Percentiles rank a stretch among this genome's conserved stretches.
Conservation (phyloP, 1,140 invertebrate species). For the Pseudobourletiella spinata region DNA sequence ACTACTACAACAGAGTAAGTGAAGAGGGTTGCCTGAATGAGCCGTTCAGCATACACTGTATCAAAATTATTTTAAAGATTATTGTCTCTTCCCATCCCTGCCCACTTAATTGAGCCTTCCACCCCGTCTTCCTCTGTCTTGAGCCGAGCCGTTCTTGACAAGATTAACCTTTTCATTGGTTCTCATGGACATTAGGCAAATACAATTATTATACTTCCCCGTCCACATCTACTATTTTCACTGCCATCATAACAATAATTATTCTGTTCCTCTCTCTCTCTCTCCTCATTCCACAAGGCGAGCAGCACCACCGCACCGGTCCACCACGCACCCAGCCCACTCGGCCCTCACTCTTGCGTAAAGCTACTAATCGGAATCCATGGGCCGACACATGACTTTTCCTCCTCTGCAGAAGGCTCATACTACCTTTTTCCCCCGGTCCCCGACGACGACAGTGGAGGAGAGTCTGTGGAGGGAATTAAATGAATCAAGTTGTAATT, state of each 20-base stretch:
- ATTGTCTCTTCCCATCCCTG: slow-evolving; percentile 5
- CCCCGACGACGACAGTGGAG: no score
- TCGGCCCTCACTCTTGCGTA: background rate
- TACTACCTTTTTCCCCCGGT: no score
- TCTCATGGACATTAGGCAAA: background rate
- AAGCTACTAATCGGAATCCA: no score
- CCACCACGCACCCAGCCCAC: background rate
- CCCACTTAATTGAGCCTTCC: slow-evolving; percentile 2
- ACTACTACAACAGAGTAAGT: no score
- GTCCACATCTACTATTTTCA: background rate
- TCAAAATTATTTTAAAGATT: slow-evolving; percentile 7
- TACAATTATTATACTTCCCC: background rate
- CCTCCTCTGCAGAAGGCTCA: no score
- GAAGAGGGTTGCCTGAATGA: no score
- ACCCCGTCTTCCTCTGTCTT: background rate
- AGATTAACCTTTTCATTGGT: background rate
- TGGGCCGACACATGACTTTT: no score
- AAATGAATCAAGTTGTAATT: no score
- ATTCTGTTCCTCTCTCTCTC: background rate
- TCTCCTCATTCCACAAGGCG: no score
- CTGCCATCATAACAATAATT: background rate
- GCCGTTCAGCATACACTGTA: background rate
- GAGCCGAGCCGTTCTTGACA: background rate
- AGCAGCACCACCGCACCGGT: background rate
- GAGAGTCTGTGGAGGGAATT: no score